Evolutionary conservation across 2,113 vertebrate species (phyloP), one percentile per base, ranked within the genome.

Genomic region (Etia nguti): DNA sequence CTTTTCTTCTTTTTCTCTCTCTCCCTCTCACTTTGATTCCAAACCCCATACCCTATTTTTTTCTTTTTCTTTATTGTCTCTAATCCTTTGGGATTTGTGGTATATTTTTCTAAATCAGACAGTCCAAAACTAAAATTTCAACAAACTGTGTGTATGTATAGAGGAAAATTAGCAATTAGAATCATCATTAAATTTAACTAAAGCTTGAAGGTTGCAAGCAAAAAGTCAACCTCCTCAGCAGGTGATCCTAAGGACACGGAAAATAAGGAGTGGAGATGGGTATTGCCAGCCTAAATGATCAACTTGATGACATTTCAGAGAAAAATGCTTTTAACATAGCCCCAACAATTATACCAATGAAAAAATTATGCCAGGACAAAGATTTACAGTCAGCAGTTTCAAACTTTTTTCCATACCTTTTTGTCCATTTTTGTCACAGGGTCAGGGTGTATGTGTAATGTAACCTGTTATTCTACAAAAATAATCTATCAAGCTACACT

Each of bases 1-100:
- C 55, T 83, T 92, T 90, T 57, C 84, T 89, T 90, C 84, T 86
- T 81, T 84, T 90, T 77, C 29, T 31, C 29, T 60, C 87, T 81
- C 84, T 77, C 75, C 59, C 15, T 62, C 50, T 81, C 65, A 48
- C 56, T 89, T 60, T 80, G 8, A 86, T 38, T 81, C 65, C 26
- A 83, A 82, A 84, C 31, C 57, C 79, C 55, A 54, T 82, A 24
- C 73, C 50, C 65, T 73, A 54, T 43, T 82, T 81, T 79, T 12
- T 75, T 54, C 9, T 38, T 50, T 6, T 84, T 52, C 57, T 80
- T 83, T 73, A 81, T 41, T 85, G 48, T 88, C 11, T 75, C 29
- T 81, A 31, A 22, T 29, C 24, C 18, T 59, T 68, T 41, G 79
- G 26, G 24, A 82, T 46, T 81, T 41, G 48, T 77, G 11, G 75